Evolutionary conservation across 2,888 invertebrate species (phyloP), one percentile per base, ranked within the genome.

Genomic region (Cataglyphis albicans): DNA sequence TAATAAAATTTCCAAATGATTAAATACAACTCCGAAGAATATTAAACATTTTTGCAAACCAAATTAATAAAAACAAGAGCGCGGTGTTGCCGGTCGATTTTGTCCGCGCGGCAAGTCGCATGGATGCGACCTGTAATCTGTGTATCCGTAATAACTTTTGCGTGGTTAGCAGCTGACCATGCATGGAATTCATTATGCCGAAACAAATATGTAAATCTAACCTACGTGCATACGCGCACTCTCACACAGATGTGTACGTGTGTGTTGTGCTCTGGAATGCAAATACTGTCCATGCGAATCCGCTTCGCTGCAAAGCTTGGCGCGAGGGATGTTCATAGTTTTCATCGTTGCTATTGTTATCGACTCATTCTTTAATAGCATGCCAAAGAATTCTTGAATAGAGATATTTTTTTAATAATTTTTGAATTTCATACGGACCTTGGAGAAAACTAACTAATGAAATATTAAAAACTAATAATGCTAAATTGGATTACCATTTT

Each of bases 111-210:
- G 83, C 87, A 86, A 88, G 88, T 88, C 88, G 74, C 84, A 84
- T 65, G 80, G 48, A 70, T 81, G 80, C 81, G 75, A 76, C 64
- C 87, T 83, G 89, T 85, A 88, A 87, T 85, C 87, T 87, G 89
- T 88, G 85, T 85, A 85, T 85, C 87, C 85, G 89, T 89, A 88
- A 87, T 89, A 89, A 89, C 89, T 89, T 89, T 89, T 88, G 88
- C 88, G 87, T 86, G 89, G 88, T 89, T 89, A 89, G 88, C 89
- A 89, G 89, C 89, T 89, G 88, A 89, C 89, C 89, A 89, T 88
- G 89, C 89, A 89, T 87, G 89, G 88, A 89, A 89, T 89, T 89
- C 89, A 89, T 89, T 89, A 89, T 81, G 81, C 81, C 81, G 81
- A 81, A 81, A 81, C 81, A 81, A 72, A 81, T 72, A 81, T 81